Base-by-base conservation (phyloP, 2,888 invertebrate species). In the Poecilobothrus nobilitatus region DNA sequence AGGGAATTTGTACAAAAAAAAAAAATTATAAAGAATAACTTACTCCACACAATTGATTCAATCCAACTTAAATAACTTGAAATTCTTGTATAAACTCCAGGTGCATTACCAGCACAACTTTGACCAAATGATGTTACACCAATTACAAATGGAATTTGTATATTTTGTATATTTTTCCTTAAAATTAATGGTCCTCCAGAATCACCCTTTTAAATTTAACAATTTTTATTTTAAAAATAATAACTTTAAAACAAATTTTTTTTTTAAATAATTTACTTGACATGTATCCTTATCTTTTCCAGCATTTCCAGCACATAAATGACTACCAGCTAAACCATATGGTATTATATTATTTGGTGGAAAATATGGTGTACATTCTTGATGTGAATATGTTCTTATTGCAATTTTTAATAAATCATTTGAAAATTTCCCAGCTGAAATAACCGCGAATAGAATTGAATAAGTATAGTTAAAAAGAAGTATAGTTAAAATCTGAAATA, bases 231-330 rank as follows among this genome's bases (percentile, higher is more conserved):
- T 53, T 53, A 18, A 53, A 18, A 12, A 53, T 53, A 18, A 6
- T n/a, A 6, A 53, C 1, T 18, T 53, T 9, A 15, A 44, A 44
- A 12, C n/a, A 53, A 53, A 33, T 18, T 12, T 27, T 15, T 2
- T 18, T 27, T 5, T 22, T 27, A 33, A 64, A 63, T 27, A 22
- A 15, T 9, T 65, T 65, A 81, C 80, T 64, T 80, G 78, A 65
- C 82, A 82, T 0, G 82, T 81, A 71, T 82, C 82, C 69, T 77
- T 81, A 20, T 80, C 82, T 3, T 79, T 81, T 0, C 74, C 74
- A 44, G 81, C 72, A 61, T 78, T 76, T 1, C 83, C 83, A 6
- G 83, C 84, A 72, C 83, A 84, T 68, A 84, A 75, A 73, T 83
- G 83, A 0, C 76, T 74, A 67, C 81, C 76, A 63, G 75, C 75